Evolutionary conservation across 1,140 invertebrate genomes (phyloP), one percentile per base, ranked within the genome.

Genomic region (Kradibia gibbosae): DNA sequence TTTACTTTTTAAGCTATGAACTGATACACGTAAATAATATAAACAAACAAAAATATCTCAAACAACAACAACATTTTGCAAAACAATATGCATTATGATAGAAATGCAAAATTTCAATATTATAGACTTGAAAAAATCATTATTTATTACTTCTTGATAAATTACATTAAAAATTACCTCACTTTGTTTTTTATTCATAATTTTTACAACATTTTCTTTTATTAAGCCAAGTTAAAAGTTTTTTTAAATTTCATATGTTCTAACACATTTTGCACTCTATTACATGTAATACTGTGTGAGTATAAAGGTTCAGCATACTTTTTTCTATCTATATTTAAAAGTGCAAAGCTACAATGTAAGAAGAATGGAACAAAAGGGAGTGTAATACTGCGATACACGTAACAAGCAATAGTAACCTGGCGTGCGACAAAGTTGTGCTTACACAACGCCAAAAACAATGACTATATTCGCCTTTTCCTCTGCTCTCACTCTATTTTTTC

Each of bases 381-480:
- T n/a, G 20, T 8, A 22, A 60, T 45, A 72, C 72, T 67, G 36
- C 62, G 31, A 34, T 55, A 36, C 45, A 39, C n/a, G 81, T 71
- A 78, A 78, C 81, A 79, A 55, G 53, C 57, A 76, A 10, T 48
- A 76, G 17, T 57, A 60, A 10, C 15, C 34, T 31, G 4, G 62
- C 42, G 25, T 22, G 72, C 60, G 60, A 78, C 67, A 82, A 82
- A 78, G 75, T 76, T 62, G 34, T 48, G 67, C 75, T 82, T 84
- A 76, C 62, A 82, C 83, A 81, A 80, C 85, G 84, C 84, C 83
- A 83, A 85, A 86, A 89, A 86, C 86, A 88, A 87, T 87, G 84
- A 71, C 83, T 67, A 53, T 82, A 76, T 75, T 60, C 71, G 57
- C 45, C 67, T 82, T 82, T 84, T 79, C 85, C 83, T 84, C 80